Evolutionary conservation across 2,888 invertebrate species (phyloP).

Genomic region (Gandaritis pyraliata): DNA sequence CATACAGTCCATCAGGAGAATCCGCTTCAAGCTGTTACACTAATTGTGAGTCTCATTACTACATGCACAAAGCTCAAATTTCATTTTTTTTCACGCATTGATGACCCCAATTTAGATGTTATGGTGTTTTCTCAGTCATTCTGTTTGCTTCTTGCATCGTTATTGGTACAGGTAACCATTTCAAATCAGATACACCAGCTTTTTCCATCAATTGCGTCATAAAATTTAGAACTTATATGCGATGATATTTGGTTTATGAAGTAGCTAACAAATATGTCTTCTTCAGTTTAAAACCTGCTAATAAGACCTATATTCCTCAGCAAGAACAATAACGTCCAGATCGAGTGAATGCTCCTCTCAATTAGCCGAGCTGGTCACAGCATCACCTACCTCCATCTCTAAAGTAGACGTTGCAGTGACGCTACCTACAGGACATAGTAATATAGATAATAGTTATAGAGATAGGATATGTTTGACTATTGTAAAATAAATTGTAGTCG

Average conservation of each 20-base stretch:
- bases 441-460: slow-evolving; percentile 71
- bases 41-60: slow-evolving; percentile 65
- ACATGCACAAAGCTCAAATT: background rate
- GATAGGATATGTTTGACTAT: slow-evolving; percentile 78
- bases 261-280: slow-evolving; percentile 1
- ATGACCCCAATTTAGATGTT: too few species aligned
- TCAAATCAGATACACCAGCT: background rate
- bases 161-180: background rate
- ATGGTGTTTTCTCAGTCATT: too few species aligned
- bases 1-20: slow-evolving; percentile 77
- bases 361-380: slow-evolving; percentile 68
- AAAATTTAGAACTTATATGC: background rate
- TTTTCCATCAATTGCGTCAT: too few species aligned
- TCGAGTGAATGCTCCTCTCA: slow-evolving; percentile 78
- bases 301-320: slow-evolving; percentile 49
- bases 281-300: slow-evolving; percentile 26
- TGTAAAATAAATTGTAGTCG: slow-evolving; percentile 58
- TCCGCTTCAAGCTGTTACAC: slow-evolving; percentile 78
- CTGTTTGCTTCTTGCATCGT: too few species aligned
- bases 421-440: slow-evolving; percentile 59
- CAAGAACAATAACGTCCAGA: slow-evolving; percentile 76
- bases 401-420: slow-evolving; percentile 79
- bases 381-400: slow-evolving; percentile 66
- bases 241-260: background rate
- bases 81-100: background rate